Evolutionary conservation across 2,797 vertebrate genomes (phyloP), one percentile per base, ranked within the genome.

Genomic region (Hemibagrus guttatus): DNA sequence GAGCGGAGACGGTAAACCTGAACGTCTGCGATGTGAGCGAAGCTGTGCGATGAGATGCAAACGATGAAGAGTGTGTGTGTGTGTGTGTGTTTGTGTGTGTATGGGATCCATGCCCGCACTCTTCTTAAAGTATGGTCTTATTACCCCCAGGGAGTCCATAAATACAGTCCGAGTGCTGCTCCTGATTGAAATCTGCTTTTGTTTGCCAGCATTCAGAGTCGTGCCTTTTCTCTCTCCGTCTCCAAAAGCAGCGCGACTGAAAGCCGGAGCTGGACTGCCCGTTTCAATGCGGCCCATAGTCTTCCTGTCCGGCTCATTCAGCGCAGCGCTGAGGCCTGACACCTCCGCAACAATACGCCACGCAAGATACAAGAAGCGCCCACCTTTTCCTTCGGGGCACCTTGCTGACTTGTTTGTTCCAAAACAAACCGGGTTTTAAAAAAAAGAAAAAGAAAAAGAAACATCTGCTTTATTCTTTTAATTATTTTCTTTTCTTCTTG

Each of bases 141-240:
- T 88, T 90, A 84, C 84, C 86, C 85, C 84, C 78, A 83, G 88
- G 71, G 84, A 89, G 74, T 64, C 85, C 56, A 85, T 93, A 92
- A 92, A 89, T 93, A 94, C 93, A 94, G 93, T 92, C 91, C 90
- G 93, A 92, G 91, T 90, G 90, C 92, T 92, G 91, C 85, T 87
- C 83, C 80, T 95, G 93, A 95, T 94, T 91, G 93, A 95, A 94
- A 94, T 94, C 92, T 93, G 91, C 93, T 93, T 95, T 94, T 95
- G 94, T 87, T 81, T 85, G 84, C 84, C 80, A 75, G 79, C 81
- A 87, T 87, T 89, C 85, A 84, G 89, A 79, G 87, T 83, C 86
- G 79, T 88, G 84, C 80, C 83, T 87, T 94, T 94, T 88, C 91
- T 92, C 93, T 95, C 91, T 93, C 90, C 93, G 92, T 84, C 84